Conservation (phyloP, 2,888 invertebrate species). For the Hydriomena furcata region DNA sequence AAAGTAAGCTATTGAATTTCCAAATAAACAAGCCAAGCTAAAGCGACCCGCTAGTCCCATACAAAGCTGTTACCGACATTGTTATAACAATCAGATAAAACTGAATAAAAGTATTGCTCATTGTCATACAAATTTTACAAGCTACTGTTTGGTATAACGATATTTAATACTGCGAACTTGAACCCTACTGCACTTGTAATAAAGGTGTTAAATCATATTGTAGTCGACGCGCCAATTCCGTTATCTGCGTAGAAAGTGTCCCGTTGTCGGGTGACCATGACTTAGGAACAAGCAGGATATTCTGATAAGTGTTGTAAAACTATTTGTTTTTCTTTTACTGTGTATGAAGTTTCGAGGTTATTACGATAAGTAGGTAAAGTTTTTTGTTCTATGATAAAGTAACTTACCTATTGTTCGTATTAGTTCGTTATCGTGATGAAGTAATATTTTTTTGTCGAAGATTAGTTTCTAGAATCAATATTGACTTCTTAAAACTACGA, state of each 20-base stretch:
- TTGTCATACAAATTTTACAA: slow-evolving; percentile 30
- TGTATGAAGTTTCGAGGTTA: background rate
- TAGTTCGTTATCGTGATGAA: too few relatives aligned
- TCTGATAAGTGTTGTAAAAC: slow-evolving; percentile 5
- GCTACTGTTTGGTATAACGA: slow-evolving; percentile 20
- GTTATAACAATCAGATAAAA: slow-evolving; percentile 28
- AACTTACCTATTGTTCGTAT: too few relatives aligned
- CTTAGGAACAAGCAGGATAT: slow-evolving; percentile 32
- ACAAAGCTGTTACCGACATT: slow-evolving; percentile 26
- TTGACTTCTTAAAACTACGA: background rate
- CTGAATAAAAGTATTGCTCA: slow-evolving; percentile 26
- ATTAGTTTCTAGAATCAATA: background rate
- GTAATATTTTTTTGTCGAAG: background rate
- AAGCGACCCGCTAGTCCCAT: slow-evolving; percentile 25
- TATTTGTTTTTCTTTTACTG: background rate
- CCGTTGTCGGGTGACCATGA: slow-evolving; percentile 53
- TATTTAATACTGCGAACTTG: slow-evolving; percentile 49
- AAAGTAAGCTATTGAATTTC: too few relatives aligned
- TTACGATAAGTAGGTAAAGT: background rate
- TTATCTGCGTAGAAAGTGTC: slow-evolving; percentile 75
- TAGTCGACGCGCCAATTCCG: slow-evolving; percentile 52
- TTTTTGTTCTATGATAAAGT: background rate
- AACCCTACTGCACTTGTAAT: slow-evolving; percentile 47
- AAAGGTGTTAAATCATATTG: slow-evolving; percentile 46
- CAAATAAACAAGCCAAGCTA: slow-evolving; percentile 8